phyloP scores from a whole-genome alignment of 2,888 invertebrate genomes.

The Lypha dubia region DNA sequence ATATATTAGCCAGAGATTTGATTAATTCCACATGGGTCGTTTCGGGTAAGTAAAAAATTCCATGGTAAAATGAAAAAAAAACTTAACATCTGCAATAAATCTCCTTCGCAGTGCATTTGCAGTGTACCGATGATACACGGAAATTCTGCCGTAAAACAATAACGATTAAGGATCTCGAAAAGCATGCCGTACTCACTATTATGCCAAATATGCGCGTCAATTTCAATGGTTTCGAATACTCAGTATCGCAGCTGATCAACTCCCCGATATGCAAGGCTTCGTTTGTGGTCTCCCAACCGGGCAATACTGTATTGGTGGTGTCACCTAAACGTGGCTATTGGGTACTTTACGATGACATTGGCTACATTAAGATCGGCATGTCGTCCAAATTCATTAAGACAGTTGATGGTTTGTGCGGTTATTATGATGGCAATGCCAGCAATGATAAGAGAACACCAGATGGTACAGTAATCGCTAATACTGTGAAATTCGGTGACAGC shows the following conservation, averaged over 20 bases:
- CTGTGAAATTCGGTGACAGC: conserved; percentile 89
- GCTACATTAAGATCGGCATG: conserved; percentile 89
- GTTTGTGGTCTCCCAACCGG: conserved; percentile 88
- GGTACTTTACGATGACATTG: conserved; percentile 88
- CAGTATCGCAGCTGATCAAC: conserved; percentile 81
- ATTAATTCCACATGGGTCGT: conserved; percentile 88
- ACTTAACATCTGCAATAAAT: background rate
- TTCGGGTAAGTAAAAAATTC: conserved; percentile 85
- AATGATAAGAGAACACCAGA: conserved; percentile 90
- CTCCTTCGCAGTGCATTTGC: conserved; percentile 84
- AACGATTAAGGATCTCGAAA: conserved; percentile 86
- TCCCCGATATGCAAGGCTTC: conserved; percentile 83
- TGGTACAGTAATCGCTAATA: conserved; percentile 86
- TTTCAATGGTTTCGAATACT: conserved; percentile 86
- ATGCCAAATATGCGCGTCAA: conserved; percentile 87
- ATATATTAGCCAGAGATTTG: conserved; percentile 89
- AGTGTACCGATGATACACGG: conserved; percentile 80
- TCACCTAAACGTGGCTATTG: conserved; percentile 90
- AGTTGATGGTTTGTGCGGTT: conserved; percentile 92
- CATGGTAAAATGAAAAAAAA: background rate
- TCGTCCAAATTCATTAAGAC: conserved; percentile 85
- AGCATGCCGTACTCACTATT: conserved; percentile 83
- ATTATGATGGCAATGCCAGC: conserved; percentile 86
- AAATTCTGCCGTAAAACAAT: conserved; percentile 87
- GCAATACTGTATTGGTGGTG: conserved; percentile 88